Percentiles rank a stretch among this genome's conserved stretches.
Evolutionary conservation across 2,888 invertebrate genomes (phyloP).

Genomic region (Campoletis raptor): DNA sequence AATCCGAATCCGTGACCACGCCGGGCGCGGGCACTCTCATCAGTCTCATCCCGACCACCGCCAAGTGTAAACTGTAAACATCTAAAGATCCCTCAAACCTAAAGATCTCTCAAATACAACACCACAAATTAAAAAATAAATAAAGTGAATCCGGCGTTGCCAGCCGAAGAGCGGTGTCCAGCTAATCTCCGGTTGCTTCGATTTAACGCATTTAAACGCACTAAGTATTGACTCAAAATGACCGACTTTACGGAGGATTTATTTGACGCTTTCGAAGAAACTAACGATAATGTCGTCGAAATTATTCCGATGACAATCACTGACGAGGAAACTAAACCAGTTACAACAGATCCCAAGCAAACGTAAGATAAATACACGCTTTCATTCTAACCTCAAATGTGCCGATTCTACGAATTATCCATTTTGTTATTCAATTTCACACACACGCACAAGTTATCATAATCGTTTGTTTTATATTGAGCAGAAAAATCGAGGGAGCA

Average conservation of each 20-base stretch:
- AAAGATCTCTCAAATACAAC: no score
- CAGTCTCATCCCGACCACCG: no score
- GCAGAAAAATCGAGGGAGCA: slow-evolving; percentile 50
- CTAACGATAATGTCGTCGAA: slow-evolving; percentile 75
- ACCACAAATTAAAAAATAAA: neutral
- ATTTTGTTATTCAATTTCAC: neutral
- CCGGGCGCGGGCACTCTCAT: no score
- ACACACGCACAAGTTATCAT: neutral
- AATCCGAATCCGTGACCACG: no score
- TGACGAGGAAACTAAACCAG: slow-evolving; percentile 48
- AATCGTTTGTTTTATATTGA: neutral
- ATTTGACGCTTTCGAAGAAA: slow-evolving; percentile 84
- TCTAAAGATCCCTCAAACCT: no score
- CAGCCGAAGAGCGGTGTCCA: neutral
- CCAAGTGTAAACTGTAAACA: no score
- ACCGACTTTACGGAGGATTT: slow-evolving; percentile 82
- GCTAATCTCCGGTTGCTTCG: neutral
- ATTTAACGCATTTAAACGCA: neutral
- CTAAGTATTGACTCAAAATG: slow-evolving; percentile 72
- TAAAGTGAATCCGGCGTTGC: neutral
- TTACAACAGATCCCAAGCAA: slow-evolving; percentile 21
- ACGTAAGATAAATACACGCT: slow-evolving; percentile 38
- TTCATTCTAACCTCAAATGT: slow-evolving; percentile 50
- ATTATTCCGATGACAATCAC: slow-evolving; percentile 69
- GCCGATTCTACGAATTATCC: neutral